These are phyloP conservation scores for Callionymus lyra DNA, from an alignment of 2,113 vertebrate genomes.

Conservation along the genomic window DNA sequence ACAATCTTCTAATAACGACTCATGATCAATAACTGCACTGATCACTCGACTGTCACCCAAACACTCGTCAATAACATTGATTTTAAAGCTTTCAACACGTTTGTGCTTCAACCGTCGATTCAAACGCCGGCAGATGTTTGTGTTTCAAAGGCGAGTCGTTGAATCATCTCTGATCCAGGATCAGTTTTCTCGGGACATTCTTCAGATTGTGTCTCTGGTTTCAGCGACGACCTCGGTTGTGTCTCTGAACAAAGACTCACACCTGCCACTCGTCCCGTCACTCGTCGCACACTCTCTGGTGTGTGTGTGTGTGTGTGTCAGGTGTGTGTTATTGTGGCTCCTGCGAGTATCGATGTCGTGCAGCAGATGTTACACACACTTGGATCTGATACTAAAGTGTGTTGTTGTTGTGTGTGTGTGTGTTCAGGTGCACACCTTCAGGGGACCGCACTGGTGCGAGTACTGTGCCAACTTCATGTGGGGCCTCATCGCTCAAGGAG, in stretches of 20 bases:
- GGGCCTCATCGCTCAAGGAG: conserved; percentile 97
- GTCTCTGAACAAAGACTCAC: conserved; percentile 40
- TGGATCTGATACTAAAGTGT: no score
- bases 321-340: conserved; percentile 11
- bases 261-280: conserved; percentile 32
- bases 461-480: conserved; percentile 99
- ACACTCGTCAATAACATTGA: conserved; percentile 52
- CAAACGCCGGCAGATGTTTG: neutral
- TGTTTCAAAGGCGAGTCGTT: no score
- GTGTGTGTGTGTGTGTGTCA: conserved; percentile 5
- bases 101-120: conserved; percentile 6
- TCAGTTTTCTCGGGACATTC: conserved; percentile 29
- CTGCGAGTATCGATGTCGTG: conserved; percentile 37
- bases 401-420: conserved; percentile 14
- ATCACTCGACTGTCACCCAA: no score
- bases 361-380: conserved; percentile 55
- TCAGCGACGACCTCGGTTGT: conserved; percentile 33
- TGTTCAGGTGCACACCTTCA: conserved; percentile 86
- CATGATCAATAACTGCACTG: no score
- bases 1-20: no score
- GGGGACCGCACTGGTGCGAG: conserved; percentile 96
- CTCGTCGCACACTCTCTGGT: conserved; percentile 37
- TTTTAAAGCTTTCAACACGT: conserved; percentile 23
- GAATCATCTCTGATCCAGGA: neutral
- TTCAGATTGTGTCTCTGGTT: conserved; percentile 44